Base-by-base conservation (phyloP, 2,888 invertebrate genomes). In the Cistogaster globosa region DNA sequence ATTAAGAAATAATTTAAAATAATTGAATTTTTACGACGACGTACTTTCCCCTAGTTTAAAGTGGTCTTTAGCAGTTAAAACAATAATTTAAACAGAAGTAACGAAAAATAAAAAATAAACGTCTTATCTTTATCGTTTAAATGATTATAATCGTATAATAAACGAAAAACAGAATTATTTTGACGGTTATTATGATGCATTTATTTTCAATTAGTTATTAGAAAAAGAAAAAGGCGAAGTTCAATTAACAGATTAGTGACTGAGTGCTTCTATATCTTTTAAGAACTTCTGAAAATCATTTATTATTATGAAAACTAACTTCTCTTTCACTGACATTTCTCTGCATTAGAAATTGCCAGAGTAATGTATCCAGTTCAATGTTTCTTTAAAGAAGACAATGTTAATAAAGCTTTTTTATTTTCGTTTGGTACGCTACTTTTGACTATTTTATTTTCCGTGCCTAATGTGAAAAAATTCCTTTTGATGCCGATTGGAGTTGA, bases 151-250 rank as follows among this genome's bases (percentile, higher is more conserved):
- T 63, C 32, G 55, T 79, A 8, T 48, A 45, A 71, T 76, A 63
- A 84, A 74, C 79, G 63, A 80, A 75, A 84, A 83, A 68, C 63
- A 20, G 68, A 83, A 63, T 75, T 87, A 87, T 88, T 89, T 90
- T 88, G 90, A 90, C 89, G 88, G 89, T 90, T 91, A 92, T 92
- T 90, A 89, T 91, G 91, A 91, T 90, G 90, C 91, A 91, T 91
- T 92, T 91, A 89, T 89, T 90, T 90, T 89, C 90, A 91, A 91
- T 92, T 92, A 91, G 62, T 72, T 14, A 18, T 55, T 32, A 45
- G 22, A 77, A 78, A 53, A 60, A 22, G 20, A 62, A 45, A 58
- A 3, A 38, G 12, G n/a, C 48, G 16, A 6, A 51, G n/a, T 51
- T 38, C 22, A 38, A 67, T 60, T 77, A 75, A 65, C 48, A 18